Evolutionary conservation across 2,113 vertebrate species (phyloP), one percentile per base, ranked within the genome.

Genomic region (Talpa occidentalis): DNA sequence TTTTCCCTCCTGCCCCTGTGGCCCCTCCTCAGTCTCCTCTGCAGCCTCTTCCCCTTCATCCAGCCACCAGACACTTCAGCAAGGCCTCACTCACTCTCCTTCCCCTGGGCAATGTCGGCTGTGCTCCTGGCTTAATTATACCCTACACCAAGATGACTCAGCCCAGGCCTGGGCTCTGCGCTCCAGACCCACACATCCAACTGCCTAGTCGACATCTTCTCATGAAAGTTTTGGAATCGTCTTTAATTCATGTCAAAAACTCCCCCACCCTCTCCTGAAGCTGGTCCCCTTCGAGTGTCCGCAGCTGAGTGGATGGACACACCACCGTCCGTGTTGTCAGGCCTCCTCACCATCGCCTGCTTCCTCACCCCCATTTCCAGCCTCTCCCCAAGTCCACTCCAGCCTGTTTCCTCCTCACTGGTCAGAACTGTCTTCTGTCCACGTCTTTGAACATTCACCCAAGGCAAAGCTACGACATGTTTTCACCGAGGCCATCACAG

Each of bases 81-180:
- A 42, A 37, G 73, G 10, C 44, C 66, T 49, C 32, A 30, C 84
- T 90, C 56, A 47, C 64, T 35, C 66, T 22, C 2, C 44, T 80
- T 70, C 62, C 59, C 60, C 66, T 66, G 37, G 85, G 89, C 6
- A 0, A 60, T 85, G 78, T 42, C 14, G 21, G 54, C 59, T 30
- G 62, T 26, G 9, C 64, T 76, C 74, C 70, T 3, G 5, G 62
- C 47, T 56, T 93, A 91, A 97, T 95, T 93, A 93, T 16, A 91
- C 42, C 87, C 40, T 93, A 15, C 22, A 42, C 19, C 3, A 1
- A 16, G 62, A 80, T 84, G 94, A 85, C 77, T 95, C 66, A 72
- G 52, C 37, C n/a, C 40, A 10, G 56, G 64, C 78, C 54, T 80
- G 47, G 67, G 59, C 90, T 83, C 52, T 21, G 79, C 62, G 72